These are phyloP conservation scores for Vanessa cardui DNA, from an alignment of 2,888 invertebrate genomes.

Conservation along the genomic window DNA sequence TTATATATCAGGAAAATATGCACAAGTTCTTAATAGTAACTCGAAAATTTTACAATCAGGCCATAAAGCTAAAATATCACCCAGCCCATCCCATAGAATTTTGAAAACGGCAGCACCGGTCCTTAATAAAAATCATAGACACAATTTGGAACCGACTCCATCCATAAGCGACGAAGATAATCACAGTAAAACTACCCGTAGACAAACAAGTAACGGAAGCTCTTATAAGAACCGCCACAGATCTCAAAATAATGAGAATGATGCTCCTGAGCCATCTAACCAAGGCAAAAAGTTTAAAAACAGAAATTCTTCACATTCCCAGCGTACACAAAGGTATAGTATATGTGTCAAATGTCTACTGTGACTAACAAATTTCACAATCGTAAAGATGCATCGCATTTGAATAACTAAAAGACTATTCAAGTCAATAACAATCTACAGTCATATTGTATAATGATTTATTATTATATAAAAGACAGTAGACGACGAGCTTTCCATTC, in stretches of 20 bases:
- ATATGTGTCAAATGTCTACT: background rate
- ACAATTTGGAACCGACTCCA: slow-evolving; percentile 86
- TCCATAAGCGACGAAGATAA: slow-evolving; percentile 85
- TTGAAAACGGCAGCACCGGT: slow-evolving; percentile 89
- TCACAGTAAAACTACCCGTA: slow-evolving; percentile 78
- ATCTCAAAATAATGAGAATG: slow-evolving; percentile 66
- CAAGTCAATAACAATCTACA: too few species aligned
- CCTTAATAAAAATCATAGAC: slow-evolving; percentile 77
- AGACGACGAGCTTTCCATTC: slow-evolving; percentile 4
- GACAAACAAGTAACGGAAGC: slow-evolving; percentile 73
- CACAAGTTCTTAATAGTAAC: slow-evolving; percentile 92
- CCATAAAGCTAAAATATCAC: slow-evolving; percentile 85
- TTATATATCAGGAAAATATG: slow-evolving; percentile 93
- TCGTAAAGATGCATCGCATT: too few species aligned
- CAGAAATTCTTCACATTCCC: slow-evolving; percentile 64
- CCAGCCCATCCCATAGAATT: slow-evolving; percentile 86
- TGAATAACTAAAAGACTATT: too few species aligned
- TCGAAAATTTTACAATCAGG: slow-evolving; percentile 84
- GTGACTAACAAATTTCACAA: background rate
- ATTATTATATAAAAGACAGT: too few species aligned
- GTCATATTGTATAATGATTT: too few species aligned
- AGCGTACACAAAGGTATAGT: slow-evolving; percentile 71
- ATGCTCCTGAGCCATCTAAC: slow-evolving; percentile 59
- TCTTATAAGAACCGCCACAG: slow-evolving; percentile 84
- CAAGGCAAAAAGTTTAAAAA: slow-evolving; percentile 77